A percentile compares a stretch with the other conserved stretches of the same genome.
Conservation (phyloP, 2,888 invertebrate species). For the Idaea biselata region DNA sequence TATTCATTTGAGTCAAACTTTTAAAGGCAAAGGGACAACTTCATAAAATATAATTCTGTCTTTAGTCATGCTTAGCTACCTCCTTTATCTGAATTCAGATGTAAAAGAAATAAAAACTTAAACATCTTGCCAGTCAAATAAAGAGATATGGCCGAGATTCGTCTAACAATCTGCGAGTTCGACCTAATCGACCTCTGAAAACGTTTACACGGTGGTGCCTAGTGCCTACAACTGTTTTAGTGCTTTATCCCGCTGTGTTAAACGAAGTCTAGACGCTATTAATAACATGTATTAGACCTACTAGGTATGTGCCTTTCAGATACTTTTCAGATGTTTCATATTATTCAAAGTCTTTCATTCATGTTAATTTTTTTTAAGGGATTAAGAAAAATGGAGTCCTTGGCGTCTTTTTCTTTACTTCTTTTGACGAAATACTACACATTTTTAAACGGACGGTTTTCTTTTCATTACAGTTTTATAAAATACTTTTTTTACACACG, state of each 20-base stretch:
- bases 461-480: no score
- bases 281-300: conserved; percentile 41
- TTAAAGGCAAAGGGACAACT: no score
- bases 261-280: conserved; percentile 51
- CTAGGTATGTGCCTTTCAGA: conserved; percentile 28
- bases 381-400: neutral
- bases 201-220: conserved; percentile 29
- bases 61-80: neutral
- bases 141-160: neutral
- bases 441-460: no score
- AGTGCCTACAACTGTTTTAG: conserved; percentile 26
- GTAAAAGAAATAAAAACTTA: neutral
- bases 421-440: no score
- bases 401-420: no score
- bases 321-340: conserved; percentile 29
- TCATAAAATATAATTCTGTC: neutral
- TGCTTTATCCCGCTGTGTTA: conserved; percentile 39
- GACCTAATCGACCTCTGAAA: conserved; percentile 29
- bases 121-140: neutral
- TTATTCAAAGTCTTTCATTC: conserved; percentile 27
- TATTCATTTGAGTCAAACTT: no score
- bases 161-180: neutral
- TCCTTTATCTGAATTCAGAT: neutral
- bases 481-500: no score
- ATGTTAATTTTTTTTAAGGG: conserved; percentile 6